Percentiles rank a stretch among this genome's conserved stretches.
phyloP scores from a whole-genome alignment of 2,888 invertebrate genomes.

The Thymelicus lineola region DNA sequence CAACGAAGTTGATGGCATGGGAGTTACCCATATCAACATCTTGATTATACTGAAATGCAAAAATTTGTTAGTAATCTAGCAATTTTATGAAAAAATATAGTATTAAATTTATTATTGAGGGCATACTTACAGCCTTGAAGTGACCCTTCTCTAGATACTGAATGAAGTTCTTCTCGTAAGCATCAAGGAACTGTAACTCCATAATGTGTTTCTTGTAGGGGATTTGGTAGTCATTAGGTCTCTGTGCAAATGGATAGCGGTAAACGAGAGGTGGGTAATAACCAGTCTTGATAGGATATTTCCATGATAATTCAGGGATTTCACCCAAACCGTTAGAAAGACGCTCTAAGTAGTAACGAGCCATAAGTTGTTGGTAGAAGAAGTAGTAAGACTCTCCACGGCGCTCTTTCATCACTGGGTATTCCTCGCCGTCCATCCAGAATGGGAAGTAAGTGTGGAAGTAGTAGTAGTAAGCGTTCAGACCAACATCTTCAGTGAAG shows the following conservation, averaged over 20 bases:
- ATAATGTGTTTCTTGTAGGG: constrained; percentile 78
- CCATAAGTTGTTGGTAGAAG: constrained; percentile 87
- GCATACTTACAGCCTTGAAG: constrained; percentile 85
- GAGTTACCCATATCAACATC: constrained; percentile 63
- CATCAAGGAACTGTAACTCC: constrained; percentile 81
- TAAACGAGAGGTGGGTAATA: constrained; percentile 54
- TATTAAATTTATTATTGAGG: no score
- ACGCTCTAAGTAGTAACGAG: constrained; percentile 89
- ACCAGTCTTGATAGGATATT: constrained; percentile 80
- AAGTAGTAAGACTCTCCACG: constrained; percentile 88
- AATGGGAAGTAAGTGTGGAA: constrained; percentile 87
- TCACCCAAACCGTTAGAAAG: constrained; percentile 86
- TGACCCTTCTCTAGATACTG: constrained; percentile 82
- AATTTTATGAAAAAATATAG: no score
- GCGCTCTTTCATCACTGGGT: constrained; percentile 77
- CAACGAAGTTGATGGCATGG: constrained; percentile 78
- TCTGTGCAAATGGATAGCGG: constrained; percentile 53
- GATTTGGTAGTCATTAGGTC: constrained; percentile 81
- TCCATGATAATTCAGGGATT: constrained; percentile 87
- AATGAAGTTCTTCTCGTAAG: constrained; percentile 83
- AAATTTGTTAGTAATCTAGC: neutral
- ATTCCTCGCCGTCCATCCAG: constrained; percentile 85
- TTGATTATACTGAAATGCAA: constrained; percentile 60
- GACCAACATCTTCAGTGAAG: constrained; percentile 89
- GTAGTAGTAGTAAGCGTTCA: constrained; percentile 88